Base-by-base conservation (phyloP, 2,888 invertebrate genomes). In the Scelioninae gen. 1 region DNA sequence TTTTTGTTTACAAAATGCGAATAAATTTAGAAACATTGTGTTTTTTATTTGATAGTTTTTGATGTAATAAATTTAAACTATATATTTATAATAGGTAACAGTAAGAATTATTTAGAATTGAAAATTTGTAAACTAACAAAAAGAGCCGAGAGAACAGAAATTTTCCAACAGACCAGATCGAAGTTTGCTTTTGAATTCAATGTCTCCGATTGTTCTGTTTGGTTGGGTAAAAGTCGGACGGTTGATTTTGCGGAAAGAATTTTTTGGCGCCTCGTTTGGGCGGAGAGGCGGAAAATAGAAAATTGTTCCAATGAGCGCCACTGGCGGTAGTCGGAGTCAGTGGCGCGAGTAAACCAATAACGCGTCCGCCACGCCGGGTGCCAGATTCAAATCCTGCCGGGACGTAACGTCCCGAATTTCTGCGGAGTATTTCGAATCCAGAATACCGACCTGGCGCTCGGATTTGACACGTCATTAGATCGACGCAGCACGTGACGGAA, bases 331-430 rank as follows among this genome's bases (percentile, higher is more conserved):
- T 88, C 88, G 87, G 87, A 89, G 84, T 87, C 92, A 92, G 92
- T 92, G 92, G 88, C 84, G 91, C 91, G 92, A 91, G 91, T 92
- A 92, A 92, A 92, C 91, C 91, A 92, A 92, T 92, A 92, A 91
- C 90, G 90, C 91, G 90, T 88, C 91, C 89, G 88, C 90, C 89
- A 88, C 89, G 88, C 90, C 87, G 88, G 88, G 88, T 90, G 90
- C 89, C 90, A 89, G 90, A 91, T 91, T 92, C 90, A 91, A 91
- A 92, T 91, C 91, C 90, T 86, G 86, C 85, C 82, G 87, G 89
- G 88, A 86, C 86, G 85, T 87, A 86, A 85, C 85, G 84, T 86
- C 88, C 84, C 85, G 86, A 86, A 88, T 86, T 88, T 88, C 88
- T 87, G 86, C 89, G 88, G 88, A 88, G 88, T 89, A 88, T 91